A percentile compares a stretch with the other conserved stretches of the same genome.
These are phyloP conservation scores for Eledona agricola DNA, from an alignment of 2,888 invertebrate genomes.

Conservation along the genomic window DNA sequence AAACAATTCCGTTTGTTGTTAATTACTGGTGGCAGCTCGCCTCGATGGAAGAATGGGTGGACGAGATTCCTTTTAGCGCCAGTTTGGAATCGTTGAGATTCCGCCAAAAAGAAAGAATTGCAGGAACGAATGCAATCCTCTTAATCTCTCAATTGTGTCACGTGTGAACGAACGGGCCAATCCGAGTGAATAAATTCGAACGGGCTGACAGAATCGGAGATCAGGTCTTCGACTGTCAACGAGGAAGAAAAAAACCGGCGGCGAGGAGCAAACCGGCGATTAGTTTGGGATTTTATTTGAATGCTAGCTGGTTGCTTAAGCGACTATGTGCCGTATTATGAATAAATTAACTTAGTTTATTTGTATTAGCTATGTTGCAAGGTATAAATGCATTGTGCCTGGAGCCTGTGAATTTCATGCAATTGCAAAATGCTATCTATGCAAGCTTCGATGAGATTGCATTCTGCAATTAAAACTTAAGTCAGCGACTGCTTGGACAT, in stretches of 20 bases:
- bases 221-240: conserved; percentile 27
- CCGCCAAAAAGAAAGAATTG: conserved; percentile 12
- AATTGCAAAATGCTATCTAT: conserved; percentile 33
- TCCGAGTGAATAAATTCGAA: conserved; percentile 27
- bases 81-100: conserved; percentile 6
- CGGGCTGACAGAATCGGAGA: conserved; percentile 31
- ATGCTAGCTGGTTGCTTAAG: conserved; percentile 22
- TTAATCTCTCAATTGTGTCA: conserved; percentile 29
- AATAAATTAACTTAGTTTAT: conserved; percentile 34
- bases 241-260: conserved; percentile 17
- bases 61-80: conserved; percentile 17
- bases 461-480: conserved; percentile 31
- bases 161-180: conserved; percentile 27
- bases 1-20: conserved; percentile 31
- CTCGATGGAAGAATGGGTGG: too few relatives aligned
- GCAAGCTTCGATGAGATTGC: conserved; percentile 34
- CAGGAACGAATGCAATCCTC: conserved; percentile 21
- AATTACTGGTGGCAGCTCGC: too few relatives aligned
- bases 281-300: conserved; percentile 26
- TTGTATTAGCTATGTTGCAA: conserved; percentile 33
- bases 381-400: conserved; percentile 31
- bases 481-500: conserved; percentile 21
- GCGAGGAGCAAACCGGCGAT: conserved; percentile 20
- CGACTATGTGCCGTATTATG: conserved; percentile 31
- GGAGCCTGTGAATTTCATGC: conserved; percentile 31